Evolutionary conservation across 2,113 vertebrate species (phyloP).

Genomic region (Pungitius pungitius): DNA sequence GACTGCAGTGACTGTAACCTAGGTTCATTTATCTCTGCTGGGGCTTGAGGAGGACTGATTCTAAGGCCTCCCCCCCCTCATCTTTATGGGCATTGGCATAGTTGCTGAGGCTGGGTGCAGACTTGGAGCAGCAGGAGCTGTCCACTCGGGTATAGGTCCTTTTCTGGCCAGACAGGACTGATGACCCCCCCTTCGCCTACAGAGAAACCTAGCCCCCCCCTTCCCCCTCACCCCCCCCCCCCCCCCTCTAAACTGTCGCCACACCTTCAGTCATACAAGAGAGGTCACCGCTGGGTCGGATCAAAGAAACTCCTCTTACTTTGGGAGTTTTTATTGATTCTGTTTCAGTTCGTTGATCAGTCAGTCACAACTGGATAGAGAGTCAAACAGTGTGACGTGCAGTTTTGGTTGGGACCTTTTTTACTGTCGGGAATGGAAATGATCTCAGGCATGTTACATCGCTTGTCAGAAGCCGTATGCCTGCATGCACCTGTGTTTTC

Average conservation of each 20-base stretch:
- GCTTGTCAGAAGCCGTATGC: background rate
- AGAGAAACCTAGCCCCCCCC: slow-evolving; percentile 58
- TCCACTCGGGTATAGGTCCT: slow-evolving; percentile 83
- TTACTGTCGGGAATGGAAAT: slow-evolving; percentile 38
- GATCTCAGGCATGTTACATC: slow-evolving; percentile 35
- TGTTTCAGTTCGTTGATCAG: slow-evolving; percentile 66
- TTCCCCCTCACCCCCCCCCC: slow-evolving; percentile 31
- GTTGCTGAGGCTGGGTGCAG: slow-evolving; percentile 73
- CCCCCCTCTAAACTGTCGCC: slow-evolving; percentile 32
- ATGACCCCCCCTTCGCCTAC: slow-evolving; percentile 79
- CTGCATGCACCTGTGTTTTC: slow-evolving; percentile 23
- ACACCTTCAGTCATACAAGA: slow-evolving; percentile 67
- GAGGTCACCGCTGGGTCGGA: slow-evolving; percentile 84
- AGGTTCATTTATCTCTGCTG: slow-evolving; percentile 91
- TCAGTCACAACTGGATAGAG: slow-evolving; percentile 64
- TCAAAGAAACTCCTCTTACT: slow-evolving; percentile 62
- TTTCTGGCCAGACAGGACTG: slow-evolving; percentile 87
- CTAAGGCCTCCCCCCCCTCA: slow-evolving; percentile 71
- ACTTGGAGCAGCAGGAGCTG: slow-evolving; percentile 89
- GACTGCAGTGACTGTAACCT: slow-evolving; percentile 87
- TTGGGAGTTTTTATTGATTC: slow-evolving; percentile 78
- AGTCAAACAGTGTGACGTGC: slow-evolving; percentile 57
- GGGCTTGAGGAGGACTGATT: slow-evolving; percentile 81
- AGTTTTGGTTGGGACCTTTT: slow-evolving; percentile 36
- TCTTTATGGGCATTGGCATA: slow-evolving; percentile 78